These are phyloP conservation scores for Indri indri DNA, from an alignment of 2,113 vertebrate genomes.

Conservation along the genomic window DNA sequence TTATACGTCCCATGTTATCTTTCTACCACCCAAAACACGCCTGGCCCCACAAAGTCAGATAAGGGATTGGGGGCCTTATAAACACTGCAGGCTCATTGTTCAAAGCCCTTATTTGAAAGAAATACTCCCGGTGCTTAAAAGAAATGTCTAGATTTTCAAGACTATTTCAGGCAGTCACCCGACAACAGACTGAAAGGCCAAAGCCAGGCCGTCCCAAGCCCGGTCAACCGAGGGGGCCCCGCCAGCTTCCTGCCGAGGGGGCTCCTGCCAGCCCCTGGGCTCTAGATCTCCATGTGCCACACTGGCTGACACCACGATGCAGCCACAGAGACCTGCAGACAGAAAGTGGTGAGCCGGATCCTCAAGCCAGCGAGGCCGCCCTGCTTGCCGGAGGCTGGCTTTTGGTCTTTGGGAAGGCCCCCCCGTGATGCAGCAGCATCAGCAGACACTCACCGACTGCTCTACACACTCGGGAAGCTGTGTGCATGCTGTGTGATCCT, in stretches of 20 bases:
- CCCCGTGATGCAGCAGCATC: neutral
- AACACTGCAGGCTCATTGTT: neutral
- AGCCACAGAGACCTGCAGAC: neutral
- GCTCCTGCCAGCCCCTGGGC: rapidly evolving
- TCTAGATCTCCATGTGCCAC: neutral
- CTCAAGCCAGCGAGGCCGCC: neutral
- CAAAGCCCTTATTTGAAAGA: neutral
- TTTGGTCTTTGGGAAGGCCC: neutral
- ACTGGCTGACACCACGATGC: neutral
- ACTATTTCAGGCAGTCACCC: neutral
- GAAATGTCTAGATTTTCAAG: neutral
- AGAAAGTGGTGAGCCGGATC: neutral
- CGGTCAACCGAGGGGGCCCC: rapidly evolving
- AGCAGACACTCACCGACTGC: too few relatives aligned
- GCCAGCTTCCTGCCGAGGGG: neutral
- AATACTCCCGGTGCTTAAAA: neutral
- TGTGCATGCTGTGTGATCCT: neutral
- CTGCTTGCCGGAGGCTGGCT: neutral
- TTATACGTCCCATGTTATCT: neutral
- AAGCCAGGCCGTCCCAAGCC: rapidly evolving
- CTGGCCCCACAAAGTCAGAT: neutral
- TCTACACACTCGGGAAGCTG: too few relatives aligned
- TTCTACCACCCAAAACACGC: neutral
- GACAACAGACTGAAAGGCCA: neutral
- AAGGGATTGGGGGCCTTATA: neutral